Evolutionary conservation across 2,888 invertebrate species (phyloP), one percentile per base, ranked within the genome.

Genomic region (Deilephila elpenor): DNA sequence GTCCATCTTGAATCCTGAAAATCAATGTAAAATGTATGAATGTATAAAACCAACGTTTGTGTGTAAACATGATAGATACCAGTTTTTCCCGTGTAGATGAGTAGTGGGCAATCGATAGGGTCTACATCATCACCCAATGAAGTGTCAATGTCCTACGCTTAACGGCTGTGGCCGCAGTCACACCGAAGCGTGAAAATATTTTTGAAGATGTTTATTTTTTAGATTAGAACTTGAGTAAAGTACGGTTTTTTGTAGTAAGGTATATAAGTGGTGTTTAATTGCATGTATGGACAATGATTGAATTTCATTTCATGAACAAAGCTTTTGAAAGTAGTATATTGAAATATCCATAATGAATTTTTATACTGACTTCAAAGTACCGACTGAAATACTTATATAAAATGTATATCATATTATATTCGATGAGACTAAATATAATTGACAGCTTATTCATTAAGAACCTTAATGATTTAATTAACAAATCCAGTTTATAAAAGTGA

Each of bases 81-180:
- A 32, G 34, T 62, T 62, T 62, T 83, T 84, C 81, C 79, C 78
- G 79, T 78, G 80, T 78, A 80, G 83, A 88, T 88, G 89, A 90
- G 84, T 87, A 85, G 89, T 87, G 85, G 83, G 80, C 85, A 91
- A 94, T 94, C 93, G 92, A 94, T 94, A 88, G 87, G 82, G 83
- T 81, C 86, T 93, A 93, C 92, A 94, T 94, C 93, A 94, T 92
- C 87, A 87, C 79, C 88, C 89, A 91, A 93, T 94, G 93, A 94
- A 93, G 91, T 92, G 94, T 94, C 94, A 93, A 86, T 93, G 91
- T 89, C 92, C 92, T 86, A 87, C 79, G 81, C 81, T 78, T 67
- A 79, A 75, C 76, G 70, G 62, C 29, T 51, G 32, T 76, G 84
- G 76, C 73, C 73, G 73, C 77, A 73, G 75, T 93, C 77, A 93